Evolutionary conservation across 2,888 invertebrate genomes (phyloP), one percentile per base, ranked within the genome.

Genomic region (Drosophila yooni): DNA sequence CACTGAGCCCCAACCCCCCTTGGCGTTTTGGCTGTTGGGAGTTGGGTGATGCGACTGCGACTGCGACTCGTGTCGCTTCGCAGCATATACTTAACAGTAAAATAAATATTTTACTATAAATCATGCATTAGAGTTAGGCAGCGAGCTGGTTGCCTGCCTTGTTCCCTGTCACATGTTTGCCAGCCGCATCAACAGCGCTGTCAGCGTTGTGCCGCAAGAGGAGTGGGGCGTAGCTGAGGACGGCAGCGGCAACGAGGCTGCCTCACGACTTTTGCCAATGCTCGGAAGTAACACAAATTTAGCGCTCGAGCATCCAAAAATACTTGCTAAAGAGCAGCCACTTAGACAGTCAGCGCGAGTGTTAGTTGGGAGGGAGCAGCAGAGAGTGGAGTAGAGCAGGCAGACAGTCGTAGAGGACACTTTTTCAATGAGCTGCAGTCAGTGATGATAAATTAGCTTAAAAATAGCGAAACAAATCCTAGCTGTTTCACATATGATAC

Each of bases 21-120:
- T 52, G n/a, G 36, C 18, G 43, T 36, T 25, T 36, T 40, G 38
- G 54, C 10, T 50, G 72, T 50, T 57, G 36, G 40, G 34, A 40
- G 58, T 46, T 46, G 33, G 21, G 25, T 34, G 70, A 63, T 46
- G 57, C 50, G 50, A 70, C 50, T 64, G 54, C 36, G 34, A 52
- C 34, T 25, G 67, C 52, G 59, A 59, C 67, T 54, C 69, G 80
- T 79, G 71, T 64, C 74, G 69, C 64, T 56, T 25, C 64, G 74
- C 74, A 72, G 90, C 79, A 76, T 89, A 75, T 90, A 87, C 90
- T 87, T 87, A 90, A 87, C 87, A 87, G 87, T 87, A 87, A 87
- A 90, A 87, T 90, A 90, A 90, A 87, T 87, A 87, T 90, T 87
- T 87, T 87, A 89, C 89, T 87, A 87, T 90, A 87, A 87, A 87